Base-by-base conservation (phyloP, 64 coral and sea anemone species). In the Montipora foliosa region DNA sequence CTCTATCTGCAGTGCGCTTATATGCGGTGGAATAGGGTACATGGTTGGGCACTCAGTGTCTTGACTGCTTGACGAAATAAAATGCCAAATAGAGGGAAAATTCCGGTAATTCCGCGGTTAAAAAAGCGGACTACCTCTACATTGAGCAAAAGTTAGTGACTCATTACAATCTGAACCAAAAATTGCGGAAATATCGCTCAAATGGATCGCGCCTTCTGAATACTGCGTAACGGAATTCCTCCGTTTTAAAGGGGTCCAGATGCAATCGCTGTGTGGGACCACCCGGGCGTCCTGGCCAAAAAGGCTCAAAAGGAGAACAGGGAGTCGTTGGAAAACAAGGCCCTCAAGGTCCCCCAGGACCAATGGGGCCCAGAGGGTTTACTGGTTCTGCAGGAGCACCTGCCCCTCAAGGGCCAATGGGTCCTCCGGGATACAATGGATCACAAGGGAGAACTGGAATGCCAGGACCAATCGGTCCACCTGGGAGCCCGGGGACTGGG, bases 321-420 rank as follows among this genome's bases (percentile, higher is more conserved):
- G 89, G 89, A 16, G 2, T 29, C 21, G 8, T 21, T 11, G 82
- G 82, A 17, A 45, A 21, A 14, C 10, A 5, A 8, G 87, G 84
- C 2, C 45, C 69, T 3, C 46, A 12, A 49, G 89, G 89, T 15
- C 17, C 77, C 14, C 47, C 29, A 8, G 90, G 79, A 53, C 90
- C 79, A 29, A 49, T 16, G 62, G 76, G 76, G 2, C 89, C 89
- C 10, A 62, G n/a, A 14, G 90, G 90, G 52, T 52, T 74, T 37
- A 74, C 45, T 52, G 90, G 90, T 4, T 82, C 81, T 0, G 80
- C 69, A 46, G 81, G 90, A 0, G 1, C 24, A 2, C 45, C 29
- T 62, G 90, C 71, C 13, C 13, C 5, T 6, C 12, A 45, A 67
- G 80, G 90, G 57, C 49, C 21, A 2, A 75, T 89, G 7, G 73